These are phyloP conservation scores for Hymenochirus boettgeri DNA, from an alignment of 2,113 vertebrate genomes.

Conservation along the genomic window DNA sequence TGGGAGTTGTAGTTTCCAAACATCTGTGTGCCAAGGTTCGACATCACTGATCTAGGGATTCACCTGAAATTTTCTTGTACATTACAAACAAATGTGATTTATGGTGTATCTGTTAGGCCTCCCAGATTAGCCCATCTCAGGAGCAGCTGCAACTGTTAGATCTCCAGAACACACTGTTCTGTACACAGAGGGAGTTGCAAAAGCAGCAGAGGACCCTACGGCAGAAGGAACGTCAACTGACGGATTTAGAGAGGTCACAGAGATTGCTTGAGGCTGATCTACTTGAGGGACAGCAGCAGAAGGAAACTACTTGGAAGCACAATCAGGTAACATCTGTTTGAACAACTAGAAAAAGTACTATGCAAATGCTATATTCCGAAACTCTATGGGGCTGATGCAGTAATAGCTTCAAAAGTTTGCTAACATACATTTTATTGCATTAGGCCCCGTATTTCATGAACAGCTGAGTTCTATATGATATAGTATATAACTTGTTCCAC, in stretches of 20 bases:
- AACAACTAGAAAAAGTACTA: no score
- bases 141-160: slow-evolving; percentile 51
- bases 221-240: slow-evolving; percentile 66
- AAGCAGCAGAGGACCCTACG: slow-evolving; percentile 62
- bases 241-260: slow-evolving; percentile 60
- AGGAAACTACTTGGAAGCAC: slow-evolving; percentile 73
- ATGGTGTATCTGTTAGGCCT: slow-evolving; percentile 46
- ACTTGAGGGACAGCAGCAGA: slow-evolving; percentile 67
- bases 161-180: slow-evolving; percentile 77
- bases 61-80: not conserved
- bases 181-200: slow-evolving; percentile 80
- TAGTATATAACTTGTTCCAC: no score
- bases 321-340: slow-evolving; percentile 82
- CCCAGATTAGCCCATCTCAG: slow-evolving; percentile 30
- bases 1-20: no score
- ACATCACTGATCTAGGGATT: no score
- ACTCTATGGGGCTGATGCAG: no score
- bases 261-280: slow-evolving; percentile 67
- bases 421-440: no score
- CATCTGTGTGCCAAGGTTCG: no score
- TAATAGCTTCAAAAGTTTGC: no score
- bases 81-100: not conserved
- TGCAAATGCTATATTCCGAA: no score
- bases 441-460: no score
- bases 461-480: no score